Base-by-base conservation (phyloP, 2,797 vertebrate genomes). In the Synanceia verrucosa region DNA sequence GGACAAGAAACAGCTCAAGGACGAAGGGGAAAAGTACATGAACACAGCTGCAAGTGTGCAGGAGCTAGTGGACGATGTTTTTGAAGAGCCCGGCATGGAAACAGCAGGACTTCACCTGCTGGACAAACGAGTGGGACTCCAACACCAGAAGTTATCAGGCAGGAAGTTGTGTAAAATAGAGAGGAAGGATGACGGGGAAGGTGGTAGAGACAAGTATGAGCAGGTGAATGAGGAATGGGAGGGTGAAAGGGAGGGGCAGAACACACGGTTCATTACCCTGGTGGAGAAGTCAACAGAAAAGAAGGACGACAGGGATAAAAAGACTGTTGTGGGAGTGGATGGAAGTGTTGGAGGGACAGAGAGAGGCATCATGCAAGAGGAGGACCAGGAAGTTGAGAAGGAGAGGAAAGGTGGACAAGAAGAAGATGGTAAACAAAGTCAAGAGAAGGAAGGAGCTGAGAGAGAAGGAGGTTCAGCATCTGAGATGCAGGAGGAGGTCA, bases 1-100 rank as follows among this genome's bases (percentile, higher is more conserved):
- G 11, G 55, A 41, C 13, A 55, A 39, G 44, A 37, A 55, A 29
- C 41, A 43, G 55, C 37, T 33, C 4, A 31, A 55, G 26, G 75
- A 90, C 53, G 87, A 87, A 6, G 76, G 78, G 62, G 89, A 84
- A 64, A 83, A 73, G 50, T 79, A 90, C 72, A 85, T 81, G 48
- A 93, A 85, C 26, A 91, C 56, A 43, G 61, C 50, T 29, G 82
- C 86, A 16, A 78, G 74, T 28, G 81, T 86, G 46, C 90, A 93
- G 50, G 86, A 85, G 52, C 33, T 91, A 1, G 81, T 86, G 39
- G 92, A 94, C 73, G 91, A 95, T 50, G 29, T 93, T 60, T 94
- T 95, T 85, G 85, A 91, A 55, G 93, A 94, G 26, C 24, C 48
- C 14, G 14, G 23, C 1, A 2, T 53, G 14, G 82, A 84, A 44